A percentile compares a stretch with the other conserved stretches of the same genome.
Evolutionary conservation across 2,888 invertebrate species (phyloP).

Genomic region (Argyresthia albistria): DNA sequence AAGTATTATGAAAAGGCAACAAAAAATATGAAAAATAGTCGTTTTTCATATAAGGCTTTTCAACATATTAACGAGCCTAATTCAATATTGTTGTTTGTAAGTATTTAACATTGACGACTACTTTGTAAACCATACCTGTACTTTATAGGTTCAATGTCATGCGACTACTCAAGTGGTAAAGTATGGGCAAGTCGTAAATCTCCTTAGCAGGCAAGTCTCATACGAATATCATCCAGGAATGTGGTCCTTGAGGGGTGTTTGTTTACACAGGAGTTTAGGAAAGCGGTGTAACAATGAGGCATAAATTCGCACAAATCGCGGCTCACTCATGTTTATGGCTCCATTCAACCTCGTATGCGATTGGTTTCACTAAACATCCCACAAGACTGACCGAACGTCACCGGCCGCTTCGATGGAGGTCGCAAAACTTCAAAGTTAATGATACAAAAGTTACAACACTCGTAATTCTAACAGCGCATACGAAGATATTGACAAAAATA

Average conservation of each 20-base stretch:
- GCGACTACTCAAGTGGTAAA: no score
- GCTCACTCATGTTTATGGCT: constrained; percentile 46
- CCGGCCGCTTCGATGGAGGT: constrained; percentile 35
- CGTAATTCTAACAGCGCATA: constrained; percentile 42
- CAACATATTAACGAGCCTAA: no score
- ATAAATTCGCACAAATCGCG: constrained; percentile 41
- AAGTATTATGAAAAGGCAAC: no score
- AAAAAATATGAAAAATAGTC: no score
- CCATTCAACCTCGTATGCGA: constrained; percentile 42
- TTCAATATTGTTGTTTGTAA: no score
- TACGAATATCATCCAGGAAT: constrained; percentile 3
- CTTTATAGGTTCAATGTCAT: no score
- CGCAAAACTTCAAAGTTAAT: constrained; percentile 53
- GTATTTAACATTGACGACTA: no score
- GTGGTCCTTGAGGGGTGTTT: constrained; percentile 22
- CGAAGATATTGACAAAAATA: constrained; percentile 54
- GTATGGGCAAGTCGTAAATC: no score
- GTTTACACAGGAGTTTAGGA: constrained; percentile 52
- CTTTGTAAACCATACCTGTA: no score
- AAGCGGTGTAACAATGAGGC: constrained; percentile 44
- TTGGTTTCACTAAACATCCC: constrained; percentile 42
- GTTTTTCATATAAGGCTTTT: no score
- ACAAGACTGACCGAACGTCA: not conserved
- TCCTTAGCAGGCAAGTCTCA: no score
- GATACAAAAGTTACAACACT: constrained; percentile 46